Percentiles rank a stretch among this genome's conserved stretches.
phyloP scores from a whole-genome alignment of 1,140 invertebrate species.

The Telenomus remus region DNA sequence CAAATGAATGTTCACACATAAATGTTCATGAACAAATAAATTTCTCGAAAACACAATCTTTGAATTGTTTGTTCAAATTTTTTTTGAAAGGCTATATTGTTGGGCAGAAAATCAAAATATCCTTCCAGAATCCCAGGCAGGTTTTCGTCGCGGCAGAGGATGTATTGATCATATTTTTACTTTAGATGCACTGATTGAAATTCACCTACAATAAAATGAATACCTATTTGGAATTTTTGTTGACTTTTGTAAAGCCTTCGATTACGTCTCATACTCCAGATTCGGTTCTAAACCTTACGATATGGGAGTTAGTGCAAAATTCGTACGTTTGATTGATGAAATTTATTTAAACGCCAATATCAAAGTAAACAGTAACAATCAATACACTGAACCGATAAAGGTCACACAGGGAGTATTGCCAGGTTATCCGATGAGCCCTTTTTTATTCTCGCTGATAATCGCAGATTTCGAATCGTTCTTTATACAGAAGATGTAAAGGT shows the following conservation, averaged over 20 bases:
- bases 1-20: no score
- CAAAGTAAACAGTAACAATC: background rate
- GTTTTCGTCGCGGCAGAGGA: background rate
- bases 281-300: background rate
- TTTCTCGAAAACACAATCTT: background rate
- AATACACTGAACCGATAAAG: background rate
- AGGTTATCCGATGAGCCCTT: background rate
- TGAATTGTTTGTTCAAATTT: background rate
- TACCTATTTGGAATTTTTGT: background rate
- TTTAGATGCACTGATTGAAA: background rate
- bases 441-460: background rate
- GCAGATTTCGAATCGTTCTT: background rate
- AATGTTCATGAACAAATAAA: no score
- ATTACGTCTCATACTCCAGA: background rate
- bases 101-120: background rate
- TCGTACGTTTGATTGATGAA: background rate
- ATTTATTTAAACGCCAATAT: background rate
- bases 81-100: background rate
- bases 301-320: background rate
- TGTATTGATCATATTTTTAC: background rate
- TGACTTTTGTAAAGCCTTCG: background rate
- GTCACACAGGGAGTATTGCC: background rate
- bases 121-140: background rate
- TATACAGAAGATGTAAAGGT: background rate
- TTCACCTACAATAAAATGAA: background rate